Evolutionary conservation across 2,888 invertebrate species (phyloP), one percentile per base, ranked within the genome.

Genomic region (Adineta ricciae): DNA sequence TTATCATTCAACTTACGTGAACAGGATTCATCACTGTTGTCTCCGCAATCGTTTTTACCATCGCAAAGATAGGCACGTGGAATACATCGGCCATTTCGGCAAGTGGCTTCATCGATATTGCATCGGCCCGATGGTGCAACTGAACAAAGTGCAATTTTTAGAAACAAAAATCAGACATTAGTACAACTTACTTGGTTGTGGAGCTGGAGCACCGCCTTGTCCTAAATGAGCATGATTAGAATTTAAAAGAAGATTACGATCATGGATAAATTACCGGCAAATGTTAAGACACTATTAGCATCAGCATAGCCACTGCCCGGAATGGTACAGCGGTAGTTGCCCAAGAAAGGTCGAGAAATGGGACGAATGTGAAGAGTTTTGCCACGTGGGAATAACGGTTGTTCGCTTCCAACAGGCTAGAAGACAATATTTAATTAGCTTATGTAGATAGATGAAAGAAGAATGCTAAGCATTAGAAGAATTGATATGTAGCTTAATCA

Each of bases 11-110:
- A 82, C 85, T 85, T 84, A 85, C 85, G 78, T 38, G 84, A 72
- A 54, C 73, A 54, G 1, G 50, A 41, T 89, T 94, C 94, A 88
- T 94, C 94, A 5, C 93, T 92, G 27, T 92, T 92, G 88, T 94
- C 94, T 19, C 90, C 88, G 88, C 94, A 94, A 86, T 94, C 93
- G 16, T 87, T 86, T 2, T 87, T 86, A 92, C 94, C 94, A 93
- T 96, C 95, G 92, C 96, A 95, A 90, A 94, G 93, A 89, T 93
- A 93, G 88, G 92, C 91, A 90, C 93, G 92, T 87, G 93, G 93
- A 90, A 96, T 94, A 92, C 95, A 96, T 86, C 91, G 90, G n/a
- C 93, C 92, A 88, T 93, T 93, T 86, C 90, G 86, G 87, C 90
- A 90, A 54, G 85, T 87, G 86, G 89, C 90, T 87, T 89, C 88